Conservation (phyloP, 2,113 vertebrate genomes). For the Sylvilagus bachmani region DNA sequence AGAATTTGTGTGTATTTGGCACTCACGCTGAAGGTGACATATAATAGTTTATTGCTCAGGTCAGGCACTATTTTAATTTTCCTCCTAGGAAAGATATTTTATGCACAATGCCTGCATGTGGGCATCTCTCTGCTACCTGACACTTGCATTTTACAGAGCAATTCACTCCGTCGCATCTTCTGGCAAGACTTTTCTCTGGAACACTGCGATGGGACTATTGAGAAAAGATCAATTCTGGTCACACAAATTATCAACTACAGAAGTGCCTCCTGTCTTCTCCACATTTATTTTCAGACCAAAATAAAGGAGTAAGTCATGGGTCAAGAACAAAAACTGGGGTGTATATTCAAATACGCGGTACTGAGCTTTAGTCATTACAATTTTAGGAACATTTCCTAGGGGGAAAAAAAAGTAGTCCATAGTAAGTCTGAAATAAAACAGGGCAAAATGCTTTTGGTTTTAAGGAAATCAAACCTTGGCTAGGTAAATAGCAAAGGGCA, state of each 20-base stretch:
- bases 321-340: conserved; percentile 26
- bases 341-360: not conserved
- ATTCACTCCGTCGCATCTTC: not conserved
- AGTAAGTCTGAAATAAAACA: conserved; percentile 35
- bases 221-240: conserved; percentile 40
- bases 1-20: not conserved
- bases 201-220: not conserved
- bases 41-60: not conserved
- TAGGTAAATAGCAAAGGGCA: conserved; percentile 58
- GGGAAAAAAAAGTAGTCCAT: conserved; percentile 8
- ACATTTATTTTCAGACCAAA: conserved; percentile 2
- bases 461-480: conserved; percentile 22
- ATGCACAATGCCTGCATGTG: not conserved
- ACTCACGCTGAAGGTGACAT: not conserved
- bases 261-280: conserved; percentile 29
- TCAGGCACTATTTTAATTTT: not conserved
- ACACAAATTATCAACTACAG: conserved; percentile 25
- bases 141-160: conserved; percentile 25
- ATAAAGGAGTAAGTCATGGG: not conserved
- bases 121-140: not conserved
- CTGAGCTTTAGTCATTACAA: not conserved
- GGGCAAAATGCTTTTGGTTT: conserved; percentile 48
- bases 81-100: not conserved
- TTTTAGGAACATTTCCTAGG: conserved; percentile 28
- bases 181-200: not conserved